Percentiles rank a stretch among this genome's conserved stretches.
Evolutionary conservation across 2,113 vertebrate species (phyloP).

Genomic region (Nothoprocta perdicaria): DNA sequence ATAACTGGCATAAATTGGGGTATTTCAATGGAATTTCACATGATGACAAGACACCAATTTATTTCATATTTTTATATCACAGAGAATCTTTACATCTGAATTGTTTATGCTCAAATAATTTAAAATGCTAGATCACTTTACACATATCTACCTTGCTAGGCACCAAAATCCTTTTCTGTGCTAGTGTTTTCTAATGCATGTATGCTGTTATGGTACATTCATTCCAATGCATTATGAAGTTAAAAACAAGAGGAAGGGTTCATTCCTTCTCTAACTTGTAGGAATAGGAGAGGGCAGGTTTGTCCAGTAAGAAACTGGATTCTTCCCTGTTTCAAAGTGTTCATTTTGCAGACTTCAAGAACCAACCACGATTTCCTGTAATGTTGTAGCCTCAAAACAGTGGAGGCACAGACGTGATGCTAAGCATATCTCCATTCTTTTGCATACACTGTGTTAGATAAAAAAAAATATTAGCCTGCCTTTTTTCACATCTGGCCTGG

Average conservation of each 20-base stretch:
- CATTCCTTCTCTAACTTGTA: not conserved
- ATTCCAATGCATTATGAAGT: not conserved
- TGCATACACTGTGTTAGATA: not conserved
- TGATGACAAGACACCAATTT: slow-evolving; percentile 18
- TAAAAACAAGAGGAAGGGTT: not conserved
- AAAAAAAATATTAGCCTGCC: not conserved
- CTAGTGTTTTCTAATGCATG: not conserved
- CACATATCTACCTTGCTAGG: not conserved
- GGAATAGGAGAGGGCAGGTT: not conserved
- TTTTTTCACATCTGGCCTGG: not conserved
- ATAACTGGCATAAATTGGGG: not conserved
- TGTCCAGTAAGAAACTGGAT: not conserved
- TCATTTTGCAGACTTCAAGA: not conserved
- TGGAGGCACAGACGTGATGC: not conserved
- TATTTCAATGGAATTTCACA: slow-evolving; percentile 35
- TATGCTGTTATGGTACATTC: not conserved
- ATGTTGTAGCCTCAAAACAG: slow-evolving; percentile 9
- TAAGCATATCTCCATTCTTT: not conserved
- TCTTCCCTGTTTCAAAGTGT: not conserved
- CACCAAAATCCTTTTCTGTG: not conserved
- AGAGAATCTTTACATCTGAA: not conserved
- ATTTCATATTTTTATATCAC: slow-evolving; percentile 1
- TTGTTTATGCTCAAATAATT: slow-evolving; percentile 26
- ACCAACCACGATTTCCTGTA: not conserved
- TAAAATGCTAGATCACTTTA: not conserved